Evolutionary conservation across 2,113 vertebrate genomes (phyloP).

Genomic region (Albula goreensis): DNA sequence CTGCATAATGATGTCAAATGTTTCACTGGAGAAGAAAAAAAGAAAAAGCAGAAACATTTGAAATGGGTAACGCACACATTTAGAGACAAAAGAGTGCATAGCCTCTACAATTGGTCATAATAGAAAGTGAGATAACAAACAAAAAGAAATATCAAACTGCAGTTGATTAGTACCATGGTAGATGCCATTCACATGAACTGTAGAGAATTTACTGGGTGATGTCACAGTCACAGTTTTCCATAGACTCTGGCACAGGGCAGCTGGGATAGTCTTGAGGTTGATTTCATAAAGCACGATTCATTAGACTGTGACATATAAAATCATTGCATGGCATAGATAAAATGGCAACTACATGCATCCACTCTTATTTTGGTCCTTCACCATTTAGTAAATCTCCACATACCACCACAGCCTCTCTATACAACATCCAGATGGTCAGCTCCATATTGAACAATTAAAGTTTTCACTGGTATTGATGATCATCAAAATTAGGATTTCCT

Average conservation of each 20-base stretch:
- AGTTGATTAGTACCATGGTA: slow-evolving; percentile 53
- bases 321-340: slow-evolving; percentile 44
- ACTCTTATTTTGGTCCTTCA: slow-evolving; percentile 57
- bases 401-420: slow-evolving; percentile 16
- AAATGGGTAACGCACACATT: slow-evolving; percentile 47
- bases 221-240: slow-evolving; percentile 71
- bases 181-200: slow-evolving; percentile 41
- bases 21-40: slow-evolving; percentile 25
- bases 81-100: slow-evolving; percentile 42
- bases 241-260: slow-evolving; percentile 54
- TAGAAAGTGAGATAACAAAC: slow-evolving; percentile 56
- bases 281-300: slow-evolving; percentile 58
- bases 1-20: slow-evolving; percentile 13
- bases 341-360: slow-evolving; percentile 55
- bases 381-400: slow-evolving; percentile 44
- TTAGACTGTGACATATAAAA: slow-evolving; percentile 31
- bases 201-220: slow-evolving; percentile 51
- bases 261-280: slow-evolving; percentile 55
- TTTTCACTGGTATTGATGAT: neutral
- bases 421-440: neutral
- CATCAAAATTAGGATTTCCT: neutral
- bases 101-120: slow-evolving; percentile 49
- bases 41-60: slow-evolving; percentile 11
- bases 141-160: slow-evolving; percentile 57
- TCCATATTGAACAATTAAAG: neutral